Evolutionary conservation across 2,113 vertebrate genomes (phyloP).

Genomic region (Benitochromis conjunctus): DNA sequence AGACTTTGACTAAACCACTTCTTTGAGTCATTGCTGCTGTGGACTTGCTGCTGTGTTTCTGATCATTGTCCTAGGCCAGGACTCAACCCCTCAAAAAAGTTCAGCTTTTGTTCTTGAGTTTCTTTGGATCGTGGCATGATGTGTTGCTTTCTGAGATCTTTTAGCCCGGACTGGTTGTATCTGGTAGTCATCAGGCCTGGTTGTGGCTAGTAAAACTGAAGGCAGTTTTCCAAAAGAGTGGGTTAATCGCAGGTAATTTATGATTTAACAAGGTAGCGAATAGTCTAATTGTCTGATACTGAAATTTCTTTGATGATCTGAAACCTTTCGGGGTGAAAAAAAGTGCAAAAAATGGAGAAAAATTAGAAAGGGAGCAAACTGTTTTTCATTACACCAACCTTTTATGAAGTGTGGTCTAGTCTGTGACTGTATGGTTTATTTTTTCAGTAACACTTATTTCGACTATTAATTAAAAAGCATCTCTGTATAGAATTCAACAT

Average conservation of each 20-base stretch:
- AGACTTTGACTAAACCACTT: no score
- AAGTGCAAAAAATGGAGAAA: neutral
- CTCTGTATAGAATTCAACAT: neutral
- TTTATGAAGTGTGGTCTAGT: neutral
- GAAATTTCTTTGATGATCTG: neutral
- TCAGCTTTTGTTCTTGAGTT: neutral
- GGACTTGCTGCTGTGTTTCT: no score
- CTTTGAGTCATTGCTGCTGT: no score
- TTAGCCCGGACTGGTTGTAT: neutral
- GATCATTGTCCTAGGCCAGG: no score
- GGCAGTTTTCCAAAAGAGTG: neutral
- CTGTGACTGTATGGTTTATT: neutral
- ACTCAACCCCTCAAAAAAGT: no score
- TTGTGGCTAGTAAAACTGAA: neutral
- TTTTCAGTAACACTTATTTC: neutral
- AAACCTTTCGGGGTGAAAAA: neutral
- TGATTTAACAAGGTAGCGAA: neutral
- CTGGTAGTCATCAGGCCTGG: neutral
- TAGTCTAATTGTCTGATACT: neutral
- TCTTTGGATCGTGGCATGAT: neutral
- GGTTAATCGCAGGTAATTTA: neutral
- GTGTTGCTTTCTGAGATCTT: neutral
- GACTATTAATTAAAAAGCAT: neutral
- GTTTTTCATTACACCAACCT: neutral
- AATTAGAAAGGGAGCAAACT: fast-evolving